A percentile compares a stretch with the other conserved stretches of the same genome.
Evolutionary conservation across 2,888 invertebrate genomes (phyloP).

Genomic region (Apocheima hispidaria): DNA sequence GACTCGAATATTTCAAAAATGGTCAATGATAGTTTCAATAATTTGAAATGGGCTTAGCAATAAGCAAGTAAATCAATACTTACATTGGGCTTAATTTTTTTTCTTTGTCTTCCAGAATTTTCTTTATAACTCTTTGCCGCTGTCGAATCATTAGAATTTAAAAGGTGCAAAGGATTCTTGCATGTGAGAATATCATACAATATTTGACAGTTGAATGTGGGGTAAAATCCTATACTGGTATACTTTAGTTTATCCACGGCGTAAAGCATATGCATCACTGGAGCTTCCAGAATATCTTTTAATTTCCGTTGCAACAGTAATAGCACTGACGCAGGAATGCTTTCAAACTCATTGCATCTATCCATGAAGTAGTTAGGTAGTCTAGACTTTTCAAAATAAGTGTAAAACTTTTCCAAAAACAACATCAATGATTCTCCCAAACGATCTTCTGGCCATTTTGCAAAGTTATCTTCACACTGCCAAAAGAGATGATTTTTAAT

Average conservation of each 20-base stretch:
- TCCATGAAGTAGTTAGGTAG: slow-evolving; percentile 91
- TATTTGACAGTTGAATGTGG: slow-evolving; percentile 86
- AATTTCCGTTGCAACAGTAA: slow-evolving; percentile 88
- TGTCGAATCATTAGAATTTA: slow-evolving; percentile 75
- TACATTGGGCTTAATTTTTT: slow-evolving; percentile 43
- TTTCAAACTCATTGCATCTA: slow-evolving; percentile 90
- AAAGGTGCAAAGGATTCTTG: slow-evolving; percentile 80
- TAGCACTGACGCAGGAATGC: slow-evolving; percentile 88
- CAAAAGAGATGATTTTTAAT: slow-evolving; percentile 91
- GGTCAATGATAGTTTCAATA: no score
- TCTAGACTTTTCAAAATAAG: slow-evolving; percentile 86
- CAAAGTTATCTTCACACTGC: slow-evolving; percentile 91
- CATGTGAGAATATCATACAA: slow-evolving; percentile 87
- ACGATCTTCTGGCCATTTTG: slow-evolving; percentile 90
- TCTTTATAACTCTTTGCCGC: slow-evolving; percentile 51
- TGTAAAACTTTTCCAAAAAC: slow-evolving; percentile 88
- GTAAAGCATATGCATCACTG: slow-evolving; percentile 89
- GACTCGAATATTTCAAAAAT: no score
- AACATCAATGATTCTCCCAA: slow-evolving; percentile 89
- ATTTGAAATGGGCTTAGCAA: slow-evolving; percentile 64
- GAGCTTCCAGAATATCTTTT: slow-evolving; percentile 89
- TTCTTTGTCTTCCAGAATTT: slow-evolving; percentile 74
- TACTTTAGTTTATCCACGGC: slow-evolving; percentile 90
- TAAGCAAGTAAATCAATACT: not conserved
- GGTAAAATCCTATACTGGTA: slow-evolving; percentile 87